Conservation (phyloP, 2,113 vertebrate species). For the Macaca fascicularis region T2T-MFA8v1.1 NC_088380.1:148960001-148960500, state of each 20-base stretch:
- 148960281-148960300: neutral
- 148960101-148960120: neutral
- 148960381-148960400: neutral
- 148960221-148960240: neutral
- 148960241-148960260: neutral
- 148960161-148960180: neutral
- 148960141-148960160: neutral
- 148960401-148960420: neutral
- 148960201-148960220: neutral
- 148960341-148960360: neutral
- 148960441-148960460: neutral
- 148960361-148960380: neutral
- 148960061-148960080: neutral
- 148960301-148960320: neutral
- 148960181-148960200: neutral
- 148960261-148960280: neutral
- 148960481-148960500: slow-evolving; percentile 41
- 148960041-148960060: too few relatives aligned
- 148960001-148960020: too few relatives aligned
- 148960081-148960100: neutral
- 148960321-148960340: slow-evolving; percentile 16
- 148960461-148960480: slow-evolving; percentile 13
- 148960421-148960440: slow-evolving; percentile 15
- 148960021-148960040: too few relatives aligned
- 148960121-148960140: neutral